phyloP scores from a whole-genome alignment of 2,113 vertebrate species.

The Myrmecophaga tridactyla region DNA sequence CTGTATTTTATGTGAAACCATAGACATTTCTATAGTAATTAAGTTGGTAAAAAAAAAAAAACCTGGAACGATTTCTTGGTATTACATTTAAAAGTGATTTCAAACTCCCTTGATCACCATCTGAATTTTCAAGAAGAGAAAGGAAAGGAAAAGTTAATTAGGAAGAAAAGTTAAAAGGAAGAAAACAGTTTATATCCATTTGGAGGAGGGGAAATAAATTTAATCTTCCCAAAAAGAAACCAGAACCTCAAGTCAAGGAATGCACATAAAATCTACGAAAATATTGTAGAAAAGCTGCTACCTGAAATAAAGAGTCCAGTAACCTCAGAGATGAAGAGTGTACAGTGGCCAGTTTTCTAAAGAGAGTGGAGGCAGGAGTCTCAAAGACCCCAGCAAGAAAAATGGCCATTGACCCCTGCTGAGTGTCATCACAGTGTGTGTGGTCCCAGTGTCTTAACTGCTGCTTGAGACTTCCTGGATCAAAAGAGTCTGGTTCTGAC shows the following conservation, averaged over 20 bases:
- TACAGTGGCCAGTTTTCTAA: not conserved
- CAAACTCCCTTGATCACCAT: not conserved
- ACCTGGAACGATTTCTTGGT: not conserved
- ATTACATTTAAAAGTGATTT: conserved; percentile 18
- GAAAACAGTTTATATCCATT: not conserved
- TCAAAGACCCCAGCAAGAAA: not conserved
- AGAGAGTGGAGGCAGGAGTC: not conserved
- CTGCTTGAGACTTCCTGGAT: not conserved
- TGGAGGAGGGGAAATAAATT: conserved; percentile 7
- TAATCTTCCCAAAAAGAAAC: not conserved
- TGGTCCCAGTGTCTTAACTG: not conserved
- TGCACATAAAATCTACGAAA: not conserved
- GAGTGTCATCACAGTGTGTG: not conserved
- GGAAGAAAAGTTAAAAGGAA: not conserved
- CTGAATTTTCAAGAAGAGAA: not conserved
- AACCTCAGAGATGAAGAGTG: not conserved
- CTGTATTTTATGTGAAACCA: not conserved
- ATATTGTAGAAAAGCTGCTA: not conserved
- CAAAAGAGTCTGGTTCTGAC: not conserved
- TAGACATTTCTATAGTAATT: not conserved
- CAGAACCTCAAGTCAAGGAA: not conserved
- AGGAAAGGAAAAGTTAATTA: conserved; percentile 27
- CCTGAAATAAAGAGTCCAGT: not conserved
- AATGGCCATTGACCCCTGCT: not conserved
- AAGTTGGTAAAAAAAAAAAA: not conserved